A percentile compares a stretch with the other conserved stretches of the same genome.
Evolutionary conservation across 2,888 invertebrate genomes (phyloP).

Genomic region (Nymphalis urticae): DNA sequence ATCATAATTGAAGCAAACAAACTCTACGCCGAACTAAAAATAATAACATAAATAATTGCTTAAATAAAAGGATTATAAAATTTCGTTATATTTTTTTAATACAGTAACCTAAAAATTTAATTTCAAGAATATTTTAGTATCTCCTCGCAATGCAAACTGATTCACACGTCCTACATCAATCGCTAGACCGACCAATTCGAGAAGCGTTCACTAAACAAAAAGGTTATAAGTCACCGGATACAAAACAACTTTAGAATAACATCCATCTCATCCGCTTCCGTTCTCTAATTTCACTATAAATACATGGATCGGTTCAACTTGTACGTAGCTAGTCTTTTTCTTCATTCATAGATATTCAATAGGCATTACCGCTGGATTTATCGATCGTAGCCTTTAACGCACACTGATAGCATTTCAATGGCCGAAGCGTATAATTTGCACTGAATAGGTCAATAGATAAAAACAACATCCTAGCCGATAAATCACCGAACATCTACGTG

Average conservation of each 20-base stretch:
- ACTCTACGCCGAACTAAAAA: too few species aligned
- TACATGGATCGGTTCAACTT: not conserved
- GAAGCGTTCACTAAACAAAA: constrained; percentile 3
- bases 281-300: not conserved
- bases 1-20: too few species aligned
- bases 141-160: not conserved
- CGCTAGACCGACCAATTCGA: not conserved
- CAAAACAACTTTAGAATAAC: not conserved
- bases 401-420: constrained; percentile 19
- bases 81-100: too few species aligned
- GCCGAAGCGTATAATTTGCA: constrained; percentile 19
- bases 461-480: constrained; percentile 21
- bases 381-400: constrained; percentile 13
- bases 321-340: not conserved
- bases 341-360: constrained; percentile 20
- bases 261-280: not conserved
- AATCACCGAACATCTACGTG: constrained; percentile 26
- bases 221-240: constrained; percentile 5
- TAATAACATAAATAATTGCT: too few species aligned
- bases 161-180: constrained; percentile 2
- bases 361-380: constrained; percentile 13
- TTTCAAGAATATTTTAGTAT: not conserved
- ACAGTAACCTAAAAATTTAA: too few species aligned
- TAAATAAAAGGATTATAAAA: too few species aligned
- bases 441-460: constrained; percentile 17